Base-by-base conservation (phyloP, 2,113 vertebrate genomes). In the Ceyx melanurus region DNA sequence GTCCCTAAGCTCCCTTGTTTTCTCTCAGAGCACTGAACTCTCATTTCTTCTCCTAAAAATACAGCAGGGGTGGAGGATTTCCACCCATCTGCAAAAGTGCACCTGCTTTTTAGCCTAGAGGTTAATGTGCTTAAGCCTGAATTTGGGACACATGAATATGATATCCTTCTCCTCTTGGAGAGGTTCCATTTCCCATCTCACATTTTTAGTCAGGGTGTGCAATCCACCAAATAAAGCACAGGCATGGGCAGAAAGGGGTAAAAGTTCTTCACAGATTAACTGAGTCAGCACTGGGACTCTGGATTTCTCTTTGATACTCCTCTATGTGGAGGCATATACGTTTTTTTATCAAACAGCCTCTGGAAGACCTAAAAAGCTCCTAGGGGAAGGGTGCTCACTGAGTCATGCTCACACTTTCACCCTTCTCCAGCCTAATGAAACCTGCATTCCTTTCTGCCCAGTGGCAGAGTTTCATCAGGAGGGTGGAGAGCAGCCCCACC, bases 401-500 rank as follows among this genome's bases (percentile, higher is more conserved):
- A 80, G 64, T 54, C 60, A 16, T 23, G 31, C 50, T 80, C 68
- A 40, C 35, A 81, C 54, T 96, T 96, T 91, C 93, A 77, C 82
- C 82, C 35, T 88, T 93, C 73, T 88, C 56, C 31, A 71, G 43
- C 57, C 35, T 22, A 33, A 82, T 37, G n/a, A 94, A 95, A 91
- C 65, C 51, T 67, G 29, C 64, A 90, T 81, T 91, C 90, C 82
- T 84, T 86, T 78, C 80, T 95, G 86, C 80, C 43, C 72, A 71
- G 90, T 67, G 45, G 53, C 76, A 75, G 86, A 90, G 61, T 95
- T 95, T 90, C 96, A 81, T 88, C 68, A 92, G 61, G 76, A 93
- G 92, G 94, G 96, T 95, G 96, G 96, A 81, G 93, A 83, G 29
- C 68, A 67, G 3, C 93, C 56, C 92, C 94, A 94, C 96, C 96